phyloP scores from a whole-genome alignment of 2,888 invertebrate species.

The Lycaena phlaeas region DNA sequence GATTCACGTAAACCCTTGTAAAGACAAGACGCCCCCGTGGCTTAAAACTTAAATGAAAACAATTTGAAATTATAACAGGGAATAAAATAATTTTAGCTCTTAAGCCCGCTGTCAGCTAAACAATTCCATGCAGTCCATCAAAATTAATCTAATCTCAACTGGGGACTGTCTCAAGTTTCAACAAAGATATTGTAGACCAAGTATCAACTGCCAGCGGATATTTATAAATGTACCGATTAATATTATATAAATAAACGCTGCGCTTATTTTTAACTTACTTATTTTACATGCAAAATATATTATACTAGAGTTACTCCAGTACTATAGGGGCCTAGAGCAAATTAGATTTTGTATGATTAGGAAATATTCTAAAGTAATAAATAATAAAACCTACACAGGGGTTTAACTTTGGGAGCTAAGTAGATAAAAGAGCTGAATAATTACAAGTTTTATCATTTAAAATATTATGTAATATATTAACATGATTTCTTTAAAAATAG shows the following conservation, averaged over 20 bases:
- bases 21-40: conserved; percentile 39
- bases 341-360: too few species aligned
- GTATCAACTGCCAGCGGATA: conserved; percentile 26
- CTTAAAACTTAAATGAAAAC: conserved; percentile 62
- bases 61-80: conserved; percentile 48
- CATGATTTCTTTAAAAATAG: too few species aligned
- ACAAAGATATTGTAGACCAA: conserved; percentile 65
- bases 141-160: conserved; percentile 70
- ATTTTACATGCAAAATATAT: too few species aligned
- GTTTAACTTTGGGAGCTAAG: too few species aligned
- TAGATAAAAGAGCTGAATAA: too few species aligned
- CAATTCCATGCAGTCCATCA: conserved; percentile 67
- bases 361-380: too few species aligned
- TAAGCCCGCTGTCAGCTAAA: conserved; percentile 61
- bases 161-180: conserved; percentile 55
- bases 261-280: neutral
- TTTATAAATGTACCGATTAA: conserved; percentile 6
- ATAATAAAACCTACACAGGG: too few species aligned
- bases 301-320: too few species aligned
- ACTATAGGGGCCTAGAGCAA: too few species aligned
- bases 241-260: conserved; percentile 9
- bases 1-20: conserved; percentile 39
- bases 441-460: too few species aligned
- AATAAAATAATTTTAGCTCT: conserved; percentile 55
- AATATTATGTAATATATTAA: too few species aligned